Conservation (phyloP, 1,140 invertebrate genomes). For the Matsumurasca onukii region DNA sequence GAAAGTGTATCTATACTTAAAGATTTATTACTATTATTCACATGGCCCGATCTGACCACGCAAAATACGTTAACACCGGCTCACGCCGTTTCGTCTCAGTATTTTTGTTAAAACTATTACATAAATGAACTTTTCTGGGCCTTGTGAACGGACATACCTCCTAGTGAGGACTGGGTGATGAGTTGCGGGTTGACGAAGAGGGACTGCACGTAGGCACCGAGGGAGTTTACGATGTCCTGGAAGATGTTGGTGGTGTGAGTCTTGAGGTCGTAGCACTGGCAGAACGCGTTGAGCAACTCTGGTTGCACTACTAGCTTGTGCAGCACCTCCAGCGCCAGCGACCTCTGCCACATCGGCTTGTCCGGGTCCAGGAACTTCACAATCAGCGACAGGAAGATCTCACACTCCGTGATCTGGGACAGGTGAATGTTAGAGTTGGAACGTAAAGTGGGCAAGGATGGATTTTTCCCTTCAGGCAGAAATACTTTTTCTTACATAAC, state of each 20-base stretch:
- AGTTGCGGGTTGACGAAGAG: conserved; percentile 74
- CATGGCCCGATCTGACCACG: no score
- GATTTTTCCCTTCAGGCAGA: no score
- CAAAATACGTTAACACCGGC: no score
- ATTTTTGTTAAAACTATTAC: no score
- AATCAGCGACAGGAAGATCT: conserved; percentile 96
- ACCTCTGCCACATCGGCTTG: conserved; percentile 94
- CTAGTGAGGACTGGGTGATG: conserved; percentile 50
- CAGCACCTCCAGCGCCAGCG: conserved; percentile 91
- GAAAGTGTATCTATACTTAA: no score
- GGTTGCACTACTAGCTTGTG: conserved; percentile 92
- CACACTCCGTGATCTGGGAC: conserved; percentile 90
- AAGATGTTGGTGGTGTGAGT: conserved; percentile 92
- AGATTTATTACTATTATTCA: no score
- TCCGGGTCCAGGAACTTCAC: conserved; percentile 97
- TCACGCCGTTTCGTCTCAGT: no score
- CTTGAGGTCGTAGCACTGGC: conserved; percentile 91
- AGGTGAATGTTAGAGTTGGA: no score
- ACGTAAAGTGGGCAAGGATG: no score
- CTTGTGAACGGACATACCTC: no score
- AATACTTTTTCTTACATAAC: no score
- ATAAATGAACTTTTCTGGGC: no score
- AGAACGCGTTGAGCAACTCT: conserved; percentile 86
- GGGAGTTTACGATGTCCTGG: conserved; percentile 92
- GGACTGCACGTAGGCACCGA: conserved; percentile 94